Evolutionary conservation across 2,797 vertebrate genomes (phyloP).

Genomic region (Gymnothorax javanicus): DNA sequence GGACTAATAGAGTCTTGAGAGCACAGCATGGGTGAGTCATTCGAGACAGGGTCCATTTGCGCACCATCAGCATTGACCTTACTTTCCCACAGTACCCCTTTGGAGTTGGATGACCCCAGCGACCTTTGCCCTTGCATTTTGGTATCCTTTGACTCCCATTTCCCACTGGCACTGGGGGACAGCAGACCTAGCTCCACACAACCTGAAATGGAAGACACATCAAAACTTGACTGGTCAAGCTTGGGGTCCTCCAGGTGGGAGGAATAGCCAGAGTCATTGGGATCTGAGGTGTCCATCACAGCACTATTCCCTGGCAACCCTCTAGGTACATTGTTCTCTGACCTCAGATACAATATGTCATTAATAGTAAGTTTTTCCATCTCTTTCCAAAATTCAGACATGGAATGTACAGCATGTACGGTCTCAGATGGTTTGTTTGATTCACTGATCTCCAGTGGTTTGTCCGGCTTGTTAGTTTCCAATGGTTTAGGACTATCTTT

Average conservation of each 20-base stretch:
- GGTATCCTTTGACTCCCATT: slow-evolving; percentile 49
- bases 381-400: slow-evolving; percentile 78
- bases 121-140: slow-evolving; percentile 36
- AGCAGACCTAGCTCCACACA: slow-evolving; percentile 71
- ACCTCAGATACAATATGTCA: slow-evolving; percentile 72
- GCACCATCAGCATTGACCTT: slow-evolving; percentile 44
- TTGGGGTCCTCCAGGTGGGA: slow-evolving; percentile 71
- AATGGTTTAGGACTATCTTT: neutral
- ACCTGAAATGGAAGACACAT: slow-evolving; percentile 69
- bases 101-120: slow-evolving; percentile 23
- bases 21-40: slow-evolving; percentile 38
- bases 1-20: slow-evolving; percentile 39
- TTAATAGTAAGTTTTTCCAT: slow-evolving; percentile 81
- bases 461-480: slow-evolving; percentile 16
- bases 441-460: neutral
- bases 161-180: slow-evolving; percentile 52
- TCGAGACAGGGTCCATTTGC: slow-evolving; percentile 48
- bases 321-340: slow-evolving; percentile 28
- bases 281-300: slow-evolving; percentile 56
- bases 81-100: slow-evolving; percentile 38
- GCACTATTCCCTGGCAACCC: slow-evolving; percentile 26
- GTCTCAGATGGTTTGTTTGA: slow-evolving; percentile 44
- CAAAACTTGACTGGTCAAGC: slow-evolving; percentile 67
- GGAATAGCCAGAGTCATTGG: slow-evolving; percentile 72
- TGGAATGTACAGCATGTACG: slow-evolving; percentile 63